Base-by-base conservation (phyloP, 2,797 vertebrate species). In the Paguma larvata region DNA sequence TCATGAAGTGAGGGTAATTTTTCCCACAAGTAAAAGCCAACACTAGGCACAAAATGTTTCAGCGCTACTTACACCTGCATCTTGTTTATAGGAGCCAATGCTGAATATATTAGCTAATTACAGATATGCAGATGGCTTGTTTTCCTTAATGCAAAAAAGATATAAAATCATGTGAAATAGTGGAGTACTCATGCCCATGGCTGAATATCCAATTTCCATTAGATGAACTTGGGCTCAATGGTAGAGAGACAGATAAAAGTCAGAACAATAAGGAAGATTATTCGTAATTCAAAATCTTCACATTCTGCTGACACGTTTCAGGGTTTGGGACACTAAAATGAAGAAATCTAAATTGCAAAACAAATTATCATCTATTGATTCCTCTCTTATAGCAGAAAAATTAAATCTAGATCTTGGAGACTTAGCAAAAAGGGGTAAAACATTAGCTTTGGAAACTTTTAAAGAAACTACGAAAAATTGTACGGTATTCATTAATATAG, bases 61-160 rank as follows among this genome's bases (percentile, higher is more conserved):
- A 89, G 41, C 4, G 4, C 32, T 27, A 16, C 8, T 18, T 53
- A 94, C 96, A 97, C 96, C 97, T 98, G 97, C 88, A 86, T 91
- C 94, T 97, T 97, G 94, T 97, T 97, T 97, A 92, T 19, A 68
- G 88, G 89, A 72, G 67, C 65, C 85, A 78, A 51, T 23, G 59
- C 85, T 95, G 96, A 94, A 97, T 97, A 88, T 38, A 94, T 97
- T 92, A 97, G 92, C 97, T 98, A 97, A 97, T 96, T 97, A 97
- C 96, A 98, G 97, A 94, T 95, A 96, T 97, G 97, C 85, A 98
- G 86, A 97, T 97, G 30, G 56, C 79, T 70, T 84, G 34, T 65
- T 91, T 97, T 85, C 94, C 48, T 94, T 94, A 97, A 85, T 67
- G 56, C 84, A 79, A 96, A 89, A 97, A 88, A 85, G 59, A 72